A percentile compares a stretch with the other conserved stretches of the same genome.
Conservation (phyloP, 2,888 invertebrate species). For the Brenthis hecate region DNA sequence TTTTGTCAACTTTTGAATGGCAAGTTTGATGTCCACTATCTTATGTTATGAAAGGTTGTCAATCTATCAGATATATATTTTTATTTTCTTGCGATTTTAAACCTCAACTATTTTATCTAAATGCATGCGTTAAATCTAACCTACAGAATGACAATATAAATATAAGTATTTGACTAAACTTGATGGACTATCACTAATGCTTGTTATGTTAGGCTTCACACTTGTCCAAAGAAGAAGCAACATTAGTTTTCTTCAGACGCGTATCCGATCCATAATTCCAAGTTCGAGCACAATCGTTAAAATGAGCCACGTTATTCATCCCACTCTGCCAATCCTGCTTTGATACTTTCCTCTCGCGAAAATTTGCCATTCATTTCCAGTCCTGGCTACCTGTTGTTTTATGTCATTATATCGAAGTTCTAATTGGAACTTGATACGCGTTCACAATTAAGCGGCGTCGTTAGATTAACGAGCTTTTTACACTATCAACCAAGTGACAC, state of each 20-base stretch:
- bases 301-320: constrained; percentile 28
- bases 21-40: constrained; percentile 11
- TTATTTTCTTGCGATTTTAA: constrained; percentile 3
- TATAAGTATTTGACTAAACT: neutral
- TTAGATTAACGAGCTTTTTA: constrained; percentile 75
- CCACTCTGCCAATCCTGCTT: constrained; percentile 21
- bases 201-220: constrained; percentile 29
- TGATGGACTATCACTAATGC: constrained; percentile 26
- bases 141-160: neutral
- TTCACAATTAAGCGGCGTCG: constrained; percentile 69
- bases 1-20: constrained; percentile 10
- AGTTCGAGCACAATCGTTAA: constrained; percentile 33
- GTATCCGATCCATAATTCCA: constrained; percentile 43
- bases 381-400: constrained; percentile 49
- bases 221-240: constrained; percentile 33
- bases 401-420: constrained; percentile 66
- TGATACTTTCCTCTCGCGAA: neutral
- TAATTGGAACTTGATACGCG: constrained; percentile 79
- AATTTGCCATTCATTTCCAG: constrained; percentile 26
- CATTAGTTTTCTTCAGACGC: constrained; percentile 37
- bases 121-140: neutral
- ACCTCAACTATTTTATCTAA: neutral
- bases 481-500: constrained; percentile 44
- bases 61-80: neutral
- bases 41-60: constrained; percentile 21